Evolutionary conservation across 2,113 vertebrate species (phyloP).

Genomic region (Clarias gariepinus): DNA sequence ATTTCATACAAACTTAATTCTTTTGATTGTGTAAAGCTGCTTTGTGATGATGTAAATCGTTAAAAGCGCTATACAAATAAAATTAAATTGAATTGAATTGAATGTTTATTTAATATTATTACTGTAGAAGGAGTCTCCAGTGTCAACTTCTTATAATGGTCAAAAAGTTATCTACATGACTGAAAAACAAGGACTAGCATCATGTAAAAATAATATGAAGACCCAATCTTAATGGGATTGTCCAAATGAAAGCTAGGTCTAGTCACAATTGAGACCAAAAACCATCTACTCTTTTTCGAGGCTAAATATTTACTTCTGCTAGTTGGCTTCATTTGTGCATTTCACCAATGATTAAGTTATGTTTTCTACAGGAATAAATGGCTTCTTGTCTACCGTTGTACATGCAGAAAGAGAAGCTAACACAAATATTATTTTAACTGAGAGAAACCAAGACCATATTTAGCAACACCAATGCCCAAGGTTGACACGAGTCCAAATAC

Average conservation of each 20-base stretch:
- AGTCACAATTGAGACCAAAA: background rate
- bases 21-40: no score
- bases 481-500: background rate
- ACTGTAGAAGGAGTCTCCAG: background rate
- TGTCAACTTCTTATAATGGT: background rate
- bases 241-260: background rate
- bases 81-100: no score
- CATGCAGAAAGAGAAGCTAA: background rate
- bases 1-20: no score
- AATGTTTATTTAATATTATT: background rate
- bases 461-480: background rate
- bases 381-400: background rate
- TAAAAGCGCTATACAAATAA: no score
- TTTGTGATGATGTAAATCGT: no score
- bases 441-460: slow-evolving; percentile 15
- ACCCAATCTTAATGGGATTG: background rate
- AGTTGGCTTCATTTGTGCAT: background rate
- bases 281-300: background rate
- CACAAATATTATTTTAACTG: slow-evolving; percentile 21
- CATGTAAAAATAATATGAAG: background rate
- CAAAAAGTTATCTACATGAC: background rate
- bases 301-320: background rate
- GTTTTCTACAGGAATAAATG: background rate
- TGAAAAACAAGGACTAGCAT: background rate
- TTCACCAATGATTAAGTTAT: background rate